A percentile compares a stretch with the other conserved stretches of the same genome.
These are phyloP conservation scores for Pleuronectes platessa DNA, from an alignment of 2,113 vertebrate genomes.

Conservation along the genomic window DNA sequence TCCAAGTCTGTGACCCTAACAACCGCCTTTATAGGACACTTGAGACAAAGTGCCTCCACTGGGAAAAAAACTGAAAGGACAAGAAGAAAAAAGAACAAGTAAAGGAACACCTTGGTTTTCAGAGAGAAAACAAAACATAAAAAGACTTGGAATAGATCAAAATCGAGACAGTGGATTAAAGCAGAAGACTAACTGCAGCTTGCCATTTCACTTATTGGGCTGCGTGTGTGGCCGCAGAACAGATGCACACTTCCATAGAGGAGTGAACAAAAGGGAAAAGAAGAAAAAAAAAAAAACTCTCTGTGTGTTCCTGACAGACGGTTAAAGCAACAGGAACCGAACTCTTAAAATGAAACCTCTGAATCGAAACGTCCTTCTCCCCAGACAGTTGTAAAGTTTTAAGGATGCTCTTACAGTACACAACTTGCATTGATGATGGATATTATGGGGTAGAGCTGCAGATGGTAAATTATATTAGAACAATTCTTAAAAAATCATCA, in stretches of 20 bases:
- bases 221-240: slow-evolving; percentile 62
- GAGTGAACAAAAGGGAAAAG: slow-evolving; percentile 56
- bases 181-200: slow-evolving; percentile 33
- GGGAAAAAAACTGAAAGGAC: neutral
- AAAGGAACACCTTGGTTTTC: neutral
- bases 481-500: too few relatives aligned
- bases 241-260: slow-evolving; percentile 63
- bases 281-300: slow-evolving; percentile 14
- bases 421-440: neutral
- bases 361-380: slow-evolving; percentile 18
- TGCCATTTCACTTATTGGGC: slow-evolving; percentile 29
- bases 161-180: slow-evolving; percentile 38
- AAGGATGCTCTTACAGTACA: neutral
- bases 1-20: slow-evolving; percentile 47
- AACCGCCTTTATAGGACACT: slow-evolving; percentile 31
- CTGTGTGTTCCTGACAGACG: slow-evolving; percentile 54
- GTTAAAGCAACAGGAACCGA: slow-evolving; percentile 61
- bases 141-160: slow-evolving; percentile 11
- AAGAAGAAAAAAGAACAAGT: neutral
- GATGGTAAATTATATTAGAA: too few relatives aligned
- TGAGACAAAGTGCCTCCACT: slow-evolving; percentile 12
- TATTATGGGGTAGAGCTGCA: too few relatives aligned
- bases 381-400: neutral
- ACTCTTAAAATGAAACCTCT: slow-evolving; percentile 39
- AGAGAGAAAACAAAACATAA: neutral